Evolutionary conservation across 1,140 invertebrate species (phyloP), one percentile per base, ranked within the genome.

Genomic region (Branchinecta lindahli): DNA sequence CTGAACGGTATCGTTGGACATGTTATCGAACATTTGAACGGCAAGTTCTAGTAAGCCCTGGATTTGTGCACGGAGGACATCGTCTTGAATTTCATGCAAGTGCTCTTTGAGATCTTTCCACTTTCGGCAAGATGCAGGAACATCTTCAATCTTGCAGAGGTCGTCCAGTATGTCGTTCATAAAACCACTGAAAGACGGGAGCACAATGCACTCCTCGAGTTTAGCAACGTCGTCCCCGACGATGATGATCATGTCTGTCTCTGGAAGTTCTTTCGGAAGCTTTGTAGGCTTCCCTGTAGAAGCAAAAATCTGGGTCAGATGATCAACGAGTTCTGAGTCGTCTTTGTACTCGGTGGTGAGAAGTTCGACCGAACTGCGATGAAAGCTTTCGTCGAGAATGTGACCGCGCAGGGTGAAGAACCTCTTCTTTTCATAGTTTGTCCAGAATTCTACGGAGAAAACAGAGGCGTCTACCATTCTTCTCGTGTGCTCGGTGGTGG

Each of bases 111-210:
- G 52, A 61, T 61, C 52, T 61, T 12, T 61, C 52, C 52, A 61
- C 52, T 61, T 61, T 61, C 18, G 52, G 18, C 52, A 61, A 20
- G 12, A 20, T 61, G 52, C 18, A 15, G 52, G 18, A 20, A 61
- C 18, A 15, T 20, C 52, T 3, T 61, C 52, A 12, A 61, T 20
- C 12, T 61, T 61, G 52, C 52, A 61, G 4, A 61, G 52, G 12
- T 61, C 52, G 52, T 61, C 18, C 12, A 61, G 6, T 61, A 20
- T 20, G 12, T 12, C 18, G 52, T 61, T 61, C 18, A 61, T 12
- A 61, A 61, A 61, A 61, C 18, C 52, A 61, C 52, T 61, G 6
- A 61, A 61, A 61, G 52, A 61, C 52, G 52, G 52, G 52, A 61
- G 12, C 1, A 61, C 18, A 61, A 61, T 61, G 12, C 52, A 12